Conservation (phyloP, 1,140 invertebrate species). For the Drosophila sechellia region DNA sequence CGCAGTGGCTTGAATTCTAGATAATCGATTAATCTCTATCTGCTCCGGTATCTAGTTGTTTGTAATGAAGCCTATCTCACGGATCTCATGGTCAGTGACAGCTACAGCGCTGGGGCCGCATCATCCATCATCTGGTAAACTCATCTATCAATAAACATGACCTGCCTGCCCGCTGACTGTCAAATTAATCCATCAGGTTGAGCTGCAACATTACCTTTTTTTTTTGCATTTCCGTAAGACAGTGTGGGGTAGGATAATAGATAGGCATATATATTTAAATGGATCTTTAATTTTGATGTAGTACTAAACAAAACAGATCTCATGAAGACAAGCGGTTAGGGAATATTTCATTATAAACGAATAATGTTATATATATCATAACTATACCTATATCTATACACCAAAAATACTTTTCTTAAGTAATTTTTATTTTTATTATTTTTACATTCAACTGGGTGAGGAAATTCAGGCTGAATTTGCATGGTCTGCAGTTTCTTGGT, state of each 20-base stretch:
- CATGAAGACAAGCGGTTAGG: too few species aligned
- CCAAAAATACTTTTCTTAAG: too few species aligned
- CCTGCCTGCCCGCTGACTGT: constrained; percentile 14
- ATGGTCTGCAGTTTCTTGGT: neutral
- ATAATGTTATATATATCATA: too few species aligned
- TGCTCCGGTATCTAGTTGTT: constrained; percentile 8
- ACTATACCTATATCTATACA: too few species aligned
- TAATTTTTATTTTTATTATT: too few species aligned
- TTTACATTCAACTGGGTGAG: too few species aligned
- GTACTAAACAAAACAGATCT: too few species aligned
- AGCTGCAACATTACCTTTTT: constrained; percentile 12
- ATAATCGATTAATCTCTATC: constrained; percentile 46
- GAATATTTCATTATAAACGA: too few species aligned
- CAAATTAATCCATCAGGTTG: constrained; percentile 24
- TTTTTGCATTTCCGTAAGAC: neutral
- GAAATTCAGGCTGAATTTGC: neutral
- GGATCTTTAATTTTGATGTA: too few species aligned
- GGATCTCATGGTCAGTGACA: constrained; percentile 22
- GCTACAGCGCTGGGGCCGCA: neutral
- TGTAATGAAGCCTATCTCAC: constrained; percentile 1
- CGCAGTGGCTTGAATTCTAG: constrained; percentile 3
- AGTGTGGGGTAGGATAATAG: neutral
- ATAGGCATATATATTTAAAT: too few species aligned
- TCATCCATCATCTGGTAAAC: constrained; percentile 28
- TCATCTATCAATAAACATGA: constrained; percentile 39